phyloP scores from a whole-genome alignment of 1,140 invertebrate genomes.

The Acromyrmex echinatior region DNA sequence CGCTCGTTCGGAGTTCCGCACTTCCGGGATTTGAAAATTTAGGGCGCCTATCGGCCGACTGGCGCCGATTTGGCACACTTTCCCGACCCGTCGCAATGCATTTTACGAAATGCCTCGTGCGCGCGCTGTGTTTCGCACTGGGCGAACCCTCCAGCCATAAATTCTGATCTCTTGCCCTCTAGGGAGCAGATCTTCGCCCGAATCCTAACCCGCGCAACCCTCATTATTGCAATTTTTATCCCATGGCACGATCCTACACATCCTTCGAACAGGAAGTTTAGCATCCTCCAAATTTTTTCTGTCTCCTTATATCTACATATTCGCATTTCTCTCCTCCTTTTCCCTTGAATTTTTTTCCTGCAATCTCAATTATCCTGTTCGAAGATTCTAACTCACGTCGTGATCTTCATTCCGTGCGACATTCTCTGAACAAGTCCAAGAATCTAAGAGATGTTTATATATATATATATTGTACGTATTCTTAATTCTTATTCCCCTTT shows the following conservation, averaged over 20 bases:
- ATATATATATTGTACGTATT: neutral
- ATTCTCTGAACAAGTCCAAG: neutral
- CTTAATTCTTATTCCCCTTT: neutral
- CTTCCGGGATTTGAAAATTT: conserved; percentile 55
- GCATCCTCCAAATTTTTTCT: neutral
- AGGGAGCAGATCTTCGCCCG: conserved; percentile 41
- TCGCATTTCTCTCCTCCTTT: neutral
- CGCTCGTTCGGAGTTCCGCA: conserved; percentile 1
- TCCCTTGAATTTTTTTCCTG: no score
- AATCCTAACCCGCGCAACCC: conserved; percentile 67
- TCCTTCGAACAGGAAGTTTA: neutral
- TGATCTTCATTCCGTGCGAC: neutral
- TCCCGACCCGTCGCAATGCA: conserved; percentile 67
- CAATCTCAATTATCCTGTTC: neutral
- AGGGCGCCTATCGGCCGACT: conserved; percentile 46
- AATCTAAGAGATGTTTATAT: neutral
- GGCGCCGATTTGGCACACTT: conserved; percentile 62
- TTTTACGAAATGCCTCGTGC: conserved; percentile 52
- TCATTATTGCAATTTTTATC: conserved; percentile 58
- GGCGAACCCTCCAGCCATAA: conserved; percentile 58
- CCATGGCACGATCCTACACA: neutral
- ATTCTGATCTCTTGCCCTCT: conserved; percentile 63
- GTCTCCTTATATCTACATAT: neutral
- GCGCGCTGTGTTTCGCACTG: conserved; percentile 13
- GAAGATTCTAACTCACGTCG: neutral